phyloP scores from a whole-genome alignment of 2,113 vertebrate species.

The Lathamus discolor region DNA sequence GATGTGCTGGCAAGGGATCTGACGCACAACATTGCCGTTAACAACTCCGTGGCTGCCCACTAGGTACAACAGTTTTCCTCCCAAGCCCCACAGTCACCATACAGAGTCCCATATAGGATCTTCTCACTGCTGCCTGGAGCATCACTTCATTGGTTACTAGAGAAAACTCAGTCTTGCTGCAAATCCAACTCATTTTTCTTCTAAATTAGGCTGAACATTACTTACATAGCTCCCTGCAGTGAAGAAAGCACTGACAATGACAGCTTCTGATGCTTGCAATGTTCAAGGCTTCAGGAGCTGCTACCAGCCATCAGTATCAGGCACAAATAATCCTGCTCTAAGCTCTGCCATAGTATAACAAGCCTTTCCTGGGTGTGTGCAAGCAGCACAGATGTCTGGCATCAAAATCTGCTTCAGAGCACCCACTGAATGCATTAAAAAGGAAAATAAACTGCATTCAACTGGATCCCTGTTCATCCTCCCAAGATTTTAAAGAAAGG shows the following conservation, averaged over 20 bases:
- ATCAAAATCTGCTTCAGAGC: conserved; percentile 35
- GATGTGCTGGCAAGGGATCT: background rate
- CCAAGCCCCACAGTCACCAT: background rate
- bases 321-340: background rate
- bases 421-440: conserved; percentile 3
- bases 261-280: conserved; percentile 62
- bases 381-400: conserved; percentile 32
- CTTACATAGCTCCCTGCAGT: conserved; percentile 71
- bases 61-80: background rate
- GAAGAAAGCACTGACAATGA: conserved; percentile 68
- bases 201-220: conserved; percentile 72
- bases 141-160: conserved; percentile 35
- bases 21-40: background rate
- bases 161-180: conserved; percentile 66
- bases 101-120: background rate
- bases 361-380: background rate
- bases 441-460: background rate
- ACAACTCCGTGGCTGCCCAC: background rate
- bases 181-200: conserved; percentile 62
- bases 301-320: conserved; percentile 20
- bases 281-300: conserved; percentile 69
- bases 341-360: background rate
- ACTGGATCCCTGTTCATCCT: background rate
- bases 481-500: conserved; percentile 6
- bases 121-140: background rate